These are phyloP conservation scores for Volucella inflata DNA, from an alignment of 2,888 invertebrate genomes.

Conservation along the genomic window DNA sequence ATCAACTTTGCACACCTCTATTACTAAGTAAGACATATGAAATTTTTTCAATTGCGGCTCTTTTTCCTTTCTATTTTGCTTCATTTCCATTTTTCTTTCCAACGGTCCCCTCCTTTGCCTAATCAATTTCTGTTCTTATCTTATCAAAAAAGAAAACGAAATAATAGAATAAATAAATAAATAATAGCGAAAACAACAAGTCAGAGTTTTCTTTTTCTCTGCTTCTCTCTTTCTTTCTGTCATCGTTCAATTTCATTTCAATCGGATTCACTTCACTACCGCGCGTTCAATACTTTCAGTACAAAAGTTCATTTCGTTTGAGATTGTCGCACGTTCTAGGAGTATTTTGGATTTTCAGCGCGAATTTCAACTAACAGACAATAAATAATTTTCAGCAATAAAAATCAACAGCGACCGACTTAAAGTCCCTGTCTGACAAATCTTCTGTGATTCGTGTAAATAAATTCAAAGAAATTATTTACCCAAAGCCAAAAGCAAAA, in stretches of 20 bases:
- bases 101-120: too few species aligned
- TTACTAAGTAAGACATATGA: too few species aligned
- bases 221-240: neutral
- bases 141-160: too few species aligned
- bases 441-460: slow-evolving; percentile 38
- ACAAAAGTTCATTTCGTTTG: slow-evolving; percentile 43
- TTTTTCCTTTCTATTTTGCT: too few species aligned
- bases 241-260: slow-evolving; percentile 2
- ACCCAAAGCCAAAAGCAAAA: neutral
- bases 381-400: slow-evolving; percentile 2
- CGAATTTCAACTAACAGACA: slow-evolving; percentile 19
- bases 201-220: too few species aligned
- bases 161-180: slow-evolving; percentile 26
- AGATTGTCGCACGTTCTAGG: slow-evolving; percentile 18
- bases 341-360: slow-evolving; percentile 25
- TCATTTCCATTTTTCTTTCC: too few species aligned
- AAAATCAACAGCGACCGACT: neutral
- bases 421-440: slow-evolving; percentile 5
- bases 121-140: too few species aligned
- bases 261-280: slow-evolving; percentile 20
- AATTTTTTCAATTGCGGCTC: too few species aligned
- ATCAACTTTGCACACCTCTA: too few species aligned
- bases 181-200: slow-evolving; percentile 31
- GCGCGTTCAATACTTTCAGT: slow-evolving; percentile 35
- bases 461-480: neutral